Conservation (phyloP, 2,797 vertebrate genomes). For the Enteromius mattozi region DNA sequence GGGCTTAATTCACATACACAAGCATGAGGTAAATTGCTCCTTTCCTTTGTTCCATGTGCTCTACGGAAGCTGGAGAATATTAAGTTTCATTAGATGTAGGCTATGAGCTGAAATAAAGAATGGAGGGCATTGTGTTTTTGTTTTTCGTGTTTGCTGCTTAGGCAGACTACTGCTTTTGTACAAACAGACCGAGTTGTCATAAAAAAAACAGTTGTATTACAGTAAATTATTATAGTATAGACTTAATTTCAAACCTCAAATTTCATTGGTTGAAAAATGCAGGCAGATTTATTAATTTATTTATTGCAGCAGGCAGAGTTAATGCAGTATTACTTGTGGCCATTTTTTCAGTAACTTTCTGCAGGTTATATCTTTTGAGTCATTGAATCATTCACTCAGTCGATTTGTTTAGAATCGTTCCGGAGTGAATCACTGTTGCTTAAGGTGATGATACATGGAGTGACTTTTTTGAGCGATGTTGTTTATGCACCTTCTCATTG, state of each 20-base stretch:
- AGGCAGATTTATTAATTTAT: not conserved
- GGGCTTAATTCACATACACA: slow-evolving; percentile 45
- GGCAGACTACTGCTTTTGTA: slow-evolving; percentile 24
- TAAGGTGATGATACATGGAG: not conserved
- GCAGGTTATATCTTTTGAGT: not conserved
- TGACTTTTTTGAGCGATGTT: too few species aligned
- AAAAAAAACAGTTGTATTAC: not conserved
- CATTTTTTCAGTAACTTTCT: not conserved
- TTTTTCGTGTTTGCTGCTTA: slow-evolving; percentile 7
- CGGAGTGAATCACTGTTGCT: not conserved
- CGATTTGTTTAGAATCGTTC: not conserved
- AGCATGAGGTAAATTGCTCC: slow-evolving; percentile 28
- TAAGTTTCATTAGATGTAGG: slow-evolving; percentile 10
- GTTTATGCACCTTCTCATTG: too few species aligned
- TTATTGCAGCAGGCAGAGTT: not conserved
- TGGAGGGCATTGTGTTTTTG: not conserved
- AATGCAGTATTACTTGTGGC: not conserved
- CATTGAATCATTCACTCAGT: not conserved
- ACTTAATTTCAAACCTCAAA: not conserved
- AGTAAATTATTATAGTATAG: not conserved
- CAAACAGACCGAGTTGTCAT: slow-evolving; percentile 6
- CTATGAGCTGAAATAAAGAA: slow-evolving; percentile 15
- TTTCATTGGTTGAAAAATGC: not conserved
- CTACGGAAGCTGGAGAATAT: slow-evolving; percentile 18
- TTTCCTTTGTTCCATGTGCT: slow-evolving; percentile 3